A percentile compares a stretch with the other conserved stretches of the same genome.
Conservation (phyloP, 1,140 invertebrate genomes). For the Lepidotrigona ventralis region DNA sequence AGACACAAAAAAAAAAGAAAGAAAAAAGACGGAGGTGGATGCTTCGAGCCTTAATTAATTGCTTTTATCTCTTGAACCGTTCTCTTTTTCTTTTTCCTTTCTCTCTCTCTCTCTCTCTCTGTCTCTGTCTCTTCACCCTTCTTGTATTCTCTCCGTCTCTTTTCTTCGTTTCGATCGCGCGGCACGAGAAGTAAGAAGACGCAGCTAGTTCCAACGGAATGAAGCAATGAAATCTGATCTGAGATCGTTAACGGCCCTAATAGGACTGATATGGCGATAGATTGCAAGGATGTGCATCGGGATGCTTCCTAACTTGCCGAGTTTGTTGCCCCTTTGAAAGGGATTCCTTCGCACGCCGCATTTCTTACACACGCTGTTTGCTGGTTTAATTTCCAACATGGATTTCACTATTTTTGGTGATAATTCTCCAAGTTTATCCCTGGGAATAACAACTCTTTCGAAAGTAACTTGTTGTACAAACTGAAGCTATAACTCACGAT, state of each 20-base stretch:
- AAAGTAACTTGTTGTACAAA: not conserved
- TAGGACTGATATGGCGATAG: constrained; percentile 48
- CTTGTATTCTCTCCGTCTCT: not conserved
- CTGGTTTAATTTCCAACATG: not conserved
- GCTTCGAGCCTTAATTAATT: constrained; percentile 46
- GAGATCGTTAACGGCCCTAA: constrained; percentile 57
- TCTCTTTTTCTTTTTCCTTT: not conserved
- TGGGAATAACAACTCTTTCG: not conserved
- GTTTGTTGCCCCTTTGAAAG: not conserved
- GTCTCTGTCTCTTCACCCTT: not conserved
- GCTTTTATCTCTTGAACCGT: constrained; percentile 30
- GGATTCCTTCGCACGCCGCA: not conserved
- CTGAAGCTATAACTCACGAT: not conserved
- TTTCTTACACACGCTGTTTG: not conserved
- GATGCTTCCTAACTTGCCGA: not conserved
- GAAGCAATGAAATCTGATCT: constrained; percentile 49
- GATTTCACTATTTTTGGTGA: not conserved
- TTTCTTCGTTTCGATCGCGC: not conserved
- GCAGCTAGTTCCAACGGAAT: not conserved
- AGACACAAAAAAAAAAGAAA: too few relatives aligned
- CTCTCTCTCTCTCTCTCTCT: not conserved
- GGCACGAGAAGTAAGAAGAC: not conserved
- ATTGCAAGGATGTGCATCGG: constrained; percentile 28
- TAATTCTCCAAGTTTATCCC: not conserved
- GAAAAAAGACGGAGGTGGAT: not conserved